Evolutionary conservation across 2,797 vertebrate species (phyloP).

Genomic region (Poecilia picta): DNA sequence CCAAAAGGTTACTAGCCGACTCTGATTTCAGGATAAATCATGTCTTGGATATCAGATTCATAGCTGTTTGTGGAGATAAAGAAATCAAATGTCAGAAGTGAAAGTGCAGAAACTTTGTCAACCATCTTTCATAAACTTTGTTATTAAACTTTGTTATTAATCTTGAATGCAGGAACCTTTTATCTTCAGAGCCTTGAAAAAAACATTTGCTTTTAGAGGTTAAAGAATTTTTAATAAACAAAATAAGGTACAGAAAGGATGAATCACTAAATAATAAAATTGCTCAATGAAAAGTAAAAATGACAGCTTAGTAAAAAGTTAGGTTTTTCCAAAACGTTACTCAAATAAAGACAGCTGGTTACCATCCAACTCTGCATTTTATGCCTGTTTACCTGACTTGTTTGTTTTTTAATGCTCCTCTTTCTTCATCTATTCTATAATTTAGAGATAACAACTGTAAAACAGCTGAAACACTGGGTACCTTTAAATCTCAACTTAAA

Average conservation of each 20-base stretch:
- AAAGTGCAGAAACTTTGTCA: background rate
- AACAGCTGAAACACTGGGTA: too few species aligned
- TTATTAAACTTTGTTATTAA: too few species aligned
- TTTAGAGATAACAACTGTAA: too few species aligned
- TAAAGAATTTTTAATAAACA: background rate
- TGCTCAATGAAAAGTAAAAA: too few species aligned
- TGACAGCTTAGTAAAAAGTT: too few species aligned
- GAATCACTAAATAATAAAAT: too few species aligned
- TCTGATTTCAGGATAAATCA: background rate
- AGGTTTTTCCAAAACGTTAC: too few species aligned
- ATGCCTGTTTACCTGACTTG: background rate
- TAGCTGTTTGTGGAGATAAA: background rate
- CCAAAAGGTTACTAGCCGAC: too few species aligned
- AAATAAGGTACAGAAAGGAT: background rate
- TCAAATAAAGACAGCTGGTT: too few species aligned
- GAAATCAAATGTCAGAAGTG: background rate
- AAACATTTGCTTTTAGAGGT: background rate
- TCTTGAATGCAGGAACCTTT: background rate
- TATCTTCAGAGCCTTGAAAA: background rate
- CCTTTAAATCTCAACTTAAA: too few species aligned
- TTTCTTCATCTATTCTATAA: background rate
- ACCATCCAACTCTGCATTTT: too few species aligned
- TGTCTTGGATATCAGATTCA: background rate
- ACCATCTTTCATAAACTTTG: background rate
- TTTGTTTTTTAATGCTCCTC: background rate